Evolutionary conservation across 2,113 vertebrate genomes (phyloP), one percentile per base, ranked within the genome.

Genomic region (Calidris pygmaea): DNA sequence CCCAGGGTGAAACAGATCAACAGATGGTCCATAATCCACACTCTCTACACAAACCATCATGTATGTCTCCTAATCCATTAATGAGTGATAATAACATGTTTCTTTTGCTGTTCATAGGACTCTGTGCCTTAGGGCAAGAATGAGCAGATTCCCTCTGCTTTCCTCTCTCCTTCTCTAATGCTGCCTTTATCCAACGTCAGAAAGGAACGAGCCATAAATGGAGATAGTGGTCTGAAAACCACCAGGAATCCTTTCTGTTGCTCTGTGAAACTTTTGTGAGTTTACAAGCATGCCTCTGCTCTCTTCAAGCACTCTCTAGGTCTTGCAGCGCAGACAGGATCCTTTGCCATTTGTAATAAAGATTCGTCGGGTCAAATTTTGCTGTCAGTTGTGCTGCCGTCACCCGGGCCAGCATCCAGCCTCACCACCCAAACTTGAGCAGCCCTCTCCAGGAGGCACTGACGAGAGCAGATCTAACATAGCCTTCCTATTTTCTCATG

Each of bases 11-110:
- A 95, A 81, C n/a, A 14, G n/a, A 77, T 50, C 68, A 80, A 74
- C 73, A 92, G 48, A 85, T 86, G 70, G 48, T 89, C 52, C 52
- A 32, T 78, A 92, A 91, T 92, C 60, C 29, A 60, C 73, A 78
- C 55, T 71, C 60, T 41, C 35, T 81, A 39, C 21, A 72, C 35
- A 83, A 90, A 39, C 0, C 2, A 41, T 78, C 48, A 13, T 52
- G 18, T 59, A 26, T n/a, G 15, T 78, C 29, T 88, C 17, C 24
- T 87, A 50, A 78, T 78, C 72, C 7, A 2, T 80, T 63, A 52
- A 78, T 78, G 30, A 81, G 21, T 72, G 56, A 39, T 79, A 70
- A 78, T 74, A 78, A 37, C 48, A 10, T 65, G 24, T 79, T 94
- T 87, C 10, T 14, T 93, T 66, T 80, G 24, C 56, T 63, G 13